Evolutionary conservation across 1,140 invertebrate genomes (phyloP), one percentile per base, ranked within the genome.

Genomic region (Heliconius eleuchia): DNA sequence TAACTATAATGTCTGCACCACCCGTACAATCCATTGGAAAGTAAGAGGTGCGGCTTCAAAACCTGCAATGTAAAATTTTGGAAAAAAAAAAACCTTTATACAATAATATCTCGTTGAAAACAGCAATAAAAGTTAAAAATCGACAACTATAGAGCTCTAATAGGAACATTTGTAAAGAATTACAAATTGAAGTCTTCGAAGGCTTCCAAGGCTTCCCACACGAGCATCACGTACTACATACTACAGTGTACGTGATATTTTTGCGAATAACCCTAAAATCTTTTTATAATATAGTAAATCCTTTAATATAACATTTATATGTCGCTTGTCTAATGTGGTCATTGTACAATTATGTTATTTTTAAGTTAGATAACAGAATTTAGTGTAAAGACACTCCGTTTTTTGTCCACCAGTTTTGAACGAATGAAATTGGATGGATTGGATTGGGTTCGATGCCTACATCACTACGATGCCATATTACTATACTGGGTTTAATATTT

Each of bases 181-280:
- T 60, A 66, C 23, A 66, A 66, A 66, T 66, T 66, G 23, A 30
- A 66, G 60, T n/a, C 60, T 66, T 3, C 55, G n/a, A 57, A 57
- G n/a, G n/a, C 60, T 66, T 66, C 60, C 60, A 57, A 57, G n/a
- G n/a, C 60, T 66, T 66, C 60, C 60, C 60, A 30, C 60, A 66
- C 7, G 4, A 23, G 60, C 60, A 27, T 66, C 60, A 66, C 60
- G 60, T 66, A 30, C 23, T 4, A 66, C 60, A 66, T 66, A 16
- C 60, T 66, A 66, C 60, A 13, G 60, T 4, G 13, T 16, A 66
- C 60, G 60, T 66, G 60, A 66, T 30, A 66, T 66, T 30, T 66
- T 66, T 66, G 60, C 60, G 27, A 66, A 66, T 66, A 66, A 66
- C 9, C 60, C 60, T 16, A 27, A 30, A 30, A 30, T 30, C 27